Percentiles rank a stretch among this genome's conserved stretches.
phyloP scores from a whole-genome alignment of 2,888 invertebrate species.

The Drosophila parthenogenetica region DNA sequence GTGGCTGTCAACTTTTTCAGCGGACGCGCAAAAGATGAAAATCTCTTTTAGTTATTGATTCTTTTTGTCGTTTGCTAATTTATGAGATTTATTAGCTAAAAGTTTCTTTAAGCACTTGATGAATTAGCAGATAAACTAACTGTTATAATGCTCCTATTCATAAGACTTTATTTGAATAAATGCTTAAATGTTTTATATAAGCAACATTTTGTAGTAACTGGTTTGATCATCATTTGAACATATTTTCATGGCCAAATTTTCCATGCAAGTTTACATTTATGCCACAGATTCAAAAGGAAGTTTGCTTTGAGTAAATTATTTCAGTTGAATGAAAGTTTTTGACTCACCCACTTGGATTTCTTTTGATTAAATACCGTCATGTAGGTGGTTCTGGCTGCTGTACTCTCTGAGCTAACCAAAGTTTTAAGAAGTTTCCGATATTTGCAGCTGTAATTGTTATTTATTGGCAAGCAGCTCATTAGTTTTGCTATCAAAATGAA shows the following conservation, averaged over 20 bases:
- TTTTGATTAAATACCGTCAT: too few relatives aligned
- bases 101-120: slow-evolving; percentile 3
- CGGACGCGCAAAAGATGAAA: slow-evolving; percentile 12
- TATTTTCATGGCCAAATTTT: too few relatives aligned
- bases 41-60: slow-evolving; percentile 1
- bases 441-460: background rate
- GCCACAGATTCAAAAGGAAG: too few relatives aligned
- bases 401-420: background rate
- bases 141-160: slow-evolving; percentile 1
- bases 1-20: slow-evolving; percentile 21
- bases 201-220: too few relatives aligned
- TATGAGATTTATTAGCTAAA: slow-evolving; percentile 8
- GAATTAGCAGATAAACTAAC: background rate
- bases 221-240: background rate
- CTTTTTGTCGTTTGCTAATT: background rate
- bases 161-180: background rate
- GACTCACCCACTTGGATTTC: too few relatives aligned
- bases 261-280: too few relatives aligned
- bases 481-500: slow-evolving; percentile 2
- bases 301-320: too few relatives aligned
- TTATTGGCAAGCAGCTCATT: slow-evolving; percentile 17
- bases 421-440: background rate
- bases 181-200: background rate
- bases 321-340: too few relatives aligned
- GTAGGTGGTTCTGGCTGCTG: too few relatives aligned